phyloP scores from a whole-genome alignment of 2,113 vertebrate species.

The Strix uralensis region DNA sequence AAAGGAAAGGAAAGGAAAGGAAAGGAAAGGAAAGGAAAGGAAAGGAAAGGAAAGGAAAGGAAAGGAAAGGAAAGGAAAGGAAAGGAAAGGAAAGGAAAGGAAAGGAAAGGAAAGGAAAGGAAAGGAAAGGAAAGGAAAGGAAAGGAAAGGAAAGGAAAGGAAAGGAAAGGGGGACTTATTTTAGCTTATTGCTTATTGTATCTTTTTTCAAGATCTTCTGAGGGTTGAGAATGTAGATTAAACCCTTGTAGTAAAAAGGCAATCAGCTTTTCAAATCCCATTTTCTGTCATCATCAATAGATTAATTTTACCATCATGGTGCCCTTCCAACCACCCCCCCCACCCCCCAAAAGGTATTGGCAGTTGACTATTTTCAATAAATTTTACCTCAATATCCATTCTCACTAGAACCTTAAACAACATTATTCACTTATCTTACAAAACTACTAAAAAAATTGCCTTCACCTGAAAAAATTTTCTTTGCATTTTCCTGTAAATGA shows the following conservation, averaged over 20 bases:
- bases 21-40: too few relatives aligned
- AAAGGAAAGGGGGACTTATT: neutral
- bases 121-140: too few relatives aligned
- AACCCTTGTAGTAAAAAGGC: neutral
- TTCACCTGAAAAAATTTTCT: constrained; percentile 63
- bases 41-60: too few relatives aligned
- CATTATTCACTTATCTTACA: constrained; percentile 67
- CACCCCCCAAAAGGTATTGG: neutral
- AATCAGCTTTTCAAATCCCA: neutral
- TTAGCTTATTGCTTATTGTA: constrained; percentile 58
- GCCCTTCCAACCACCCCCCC: neutral
- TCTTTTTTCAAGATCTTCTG: constrained; percentile 33
- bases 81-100: neutral
- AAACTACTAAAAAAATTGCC: constrained; percentile 67
- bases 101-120: too few relatives aligned
- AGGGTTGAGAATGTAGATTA: constrained; percentile 13
- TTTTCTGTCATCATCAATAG: neutral
- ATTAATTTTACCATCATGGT: neutral
- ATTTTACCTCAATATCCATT: constrained; percentile 68
- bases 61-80: neutral
- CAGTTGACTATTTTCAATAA: constrained; percentile 60
- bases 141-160: too few relatives aligned
- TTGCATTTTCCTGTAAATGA: constrained; percentile 75
- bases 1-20: too few relatives aligned
- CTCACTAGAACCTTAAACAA: constrained; percentile 69